A percentile compares a stretch with the other conserved stretches of the same genome.
phyloP scores from a whole-genome alignment of 2,113 vertebrate genomes.

The Zosterops lateralis region DNA sequence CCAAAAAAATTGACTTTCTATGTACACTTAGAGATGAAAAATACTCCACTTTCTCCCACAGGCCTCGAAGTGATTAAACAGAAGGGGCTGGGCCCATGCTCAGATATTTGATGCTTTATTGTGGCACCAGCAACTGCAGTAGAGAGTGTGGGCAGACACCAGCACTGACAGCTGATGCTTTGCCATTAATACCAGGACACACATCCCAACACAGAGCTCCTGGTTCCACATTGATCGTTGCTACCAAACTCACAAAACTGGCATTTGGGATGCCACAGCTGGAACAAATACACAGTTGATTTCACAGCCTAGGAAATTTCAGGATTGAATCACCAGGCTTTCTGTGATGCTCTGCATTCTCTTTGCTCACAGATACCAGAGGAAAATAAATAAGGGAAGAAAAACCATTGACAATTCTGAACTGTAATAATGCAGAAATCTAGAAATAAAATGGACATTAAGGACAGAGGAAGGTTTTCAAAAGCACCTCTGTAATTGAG shows the following conservation, averaged over 20 bases:
- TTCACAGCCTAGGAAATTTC: not conserved
- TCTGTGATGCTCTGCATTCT: not conserved
- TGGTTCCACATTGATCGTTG: not conserved
- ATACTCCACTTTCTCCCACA: not conserved
- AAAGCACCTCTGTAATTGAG: slow-evolving; percentile 51
- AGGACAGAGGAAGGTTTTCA: slow-evolving; percentile 1
- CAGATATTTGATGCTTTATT: not conserved
- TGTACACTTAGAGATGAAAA: not conserved
- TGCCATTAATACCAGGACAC: not conserved
- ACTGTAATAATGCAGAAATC: not conserved
- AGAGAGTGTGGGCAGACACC: not conserved
- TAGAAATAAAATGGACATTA: slow-evolving; percentile 23
- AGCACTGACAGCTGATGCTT: not conserved
- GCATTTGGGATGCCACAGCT: not conserved
- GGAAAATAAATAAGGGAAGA: not conserved
- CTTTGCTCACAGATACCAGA: not conserved
- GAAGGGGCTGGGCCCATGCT: not conserved
- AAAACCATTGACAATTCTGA: not conserved
- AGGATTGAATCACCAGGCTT: not conserved
- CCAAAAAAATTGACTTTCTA: not conserved
- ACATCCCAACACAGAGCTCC: not conserved
- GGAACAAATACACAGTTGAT: not conserved
- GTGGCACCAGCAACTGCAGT: not conserved
- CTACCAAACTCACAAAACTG: not conserved
- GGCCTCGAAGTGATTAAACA: not conserved